These are phyloP conservation scores for Ranitomeya variabilis DNA, from an alignment of 2,113 vertebrate genomes.

Conservation along the genomic window DNA sequence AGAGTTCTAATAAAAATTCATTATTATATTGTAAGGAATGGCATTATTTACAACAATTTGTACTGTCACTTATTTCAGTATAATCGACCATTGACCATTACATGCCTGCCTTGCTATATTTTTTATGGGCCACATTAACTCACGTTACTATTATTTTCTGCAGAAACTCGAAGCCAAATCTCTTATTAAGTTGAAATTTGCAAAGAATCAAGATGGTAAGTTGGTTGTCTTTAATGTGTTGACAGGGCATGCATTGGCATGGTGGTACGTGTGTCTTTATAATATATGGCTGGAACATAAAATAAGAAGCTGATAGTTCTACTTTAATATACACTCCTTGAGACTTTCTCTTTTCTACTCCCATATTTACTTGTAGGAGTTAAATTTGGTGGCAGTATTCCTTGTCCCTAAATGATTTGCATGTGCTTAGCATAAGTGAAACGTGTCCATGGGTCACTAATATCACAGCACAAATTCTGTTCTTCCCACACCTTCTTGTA, in stretches of 20 bases:
- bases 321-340: background rate
- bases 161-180: constrained; percentile 94
- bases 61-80: background rate
- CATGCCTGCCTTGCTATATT: background rate
- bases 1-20: too few relatives aligned
- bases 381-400: background rate
- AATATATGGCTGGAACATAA: background rate
- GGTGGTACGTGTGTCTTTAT: background rate
- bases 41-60: too few relatives aligned
- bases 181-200: constrained; percentile 90
- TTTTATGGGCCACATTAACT: background rate
- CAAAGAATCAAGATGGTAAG: constrained; percentile 94
- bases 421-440: background rate
- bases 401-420: background rate
- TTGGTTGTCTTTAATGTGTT: background rate
- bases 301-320: background rate
- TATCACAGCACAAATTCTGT: background rate
- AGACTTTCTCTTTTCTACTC: background rate
- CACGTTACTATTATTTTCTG: constrained; percentile 30
- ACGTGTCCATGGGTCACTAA: background rate
- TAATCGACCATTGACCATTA: background rate
- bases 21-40: too few relatives aligned
- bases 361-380: background rate
- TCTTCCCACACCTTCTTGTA: background rate
- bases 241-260: background rate